Conservation (phyloP, 2,113 vertebrate genomes). For the Thermophis baileyi region DNA sequence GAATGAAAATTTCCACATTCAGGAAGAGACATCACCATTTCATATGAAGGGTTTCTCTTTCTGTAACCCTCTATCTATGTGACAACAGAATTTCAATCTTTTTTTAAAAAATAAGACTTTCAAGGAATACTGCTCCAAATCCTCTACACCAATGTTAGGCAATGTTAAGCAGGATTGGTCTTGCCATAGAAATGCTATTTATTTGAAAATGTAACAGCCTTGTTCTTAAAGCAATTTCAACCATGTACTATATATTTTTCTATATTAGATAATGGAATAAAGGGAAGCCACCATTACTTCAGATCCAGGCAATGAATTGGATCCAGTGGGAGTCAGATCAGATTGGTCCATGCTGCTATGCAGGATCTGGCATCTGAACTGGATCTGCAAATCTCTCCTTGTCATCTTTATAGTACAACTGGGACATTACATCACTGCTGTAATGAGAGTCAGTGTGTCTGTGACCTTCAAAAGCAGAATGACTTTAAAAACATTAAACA, state of each 20-base stretch:
- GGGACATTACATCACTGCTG: not conserved
- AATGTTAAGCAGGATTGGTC: not conserved
- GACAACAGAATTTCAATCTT: not conserved
- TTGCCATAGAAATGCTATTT: not conserved
- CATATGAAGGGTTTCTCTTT: not conserved
- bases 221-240: not conserved
- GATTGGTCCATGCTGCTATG: not conserved
- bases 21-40: not conserved
- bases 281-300: not conserved
- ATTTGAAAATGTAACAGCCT: not conserved
- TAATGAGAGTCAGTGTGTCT: not conserved
- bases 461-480: not conserved
- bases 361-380: not conserved
- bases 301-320: not conserved
- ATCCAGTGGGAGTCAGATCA: not conserved
- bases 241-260: not conserved
- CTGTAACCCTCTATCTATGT: not conserved
- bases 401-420: not conserved
- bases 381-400: not conserved
- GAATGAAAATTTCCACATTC: not conserved
- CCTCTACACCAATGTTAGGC: not conserved
- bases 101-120: not conserved
- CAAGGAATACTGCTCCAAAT: not conserved
- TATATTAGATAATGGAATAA: not conserved
- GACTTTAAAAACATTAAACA: not conserved